Percentiles rank a stretch among this genome's conserved stretches.
Conservation (phyloP, 1,140 invertebrate species). For the Pogonognathellus flavescens region DNA sequence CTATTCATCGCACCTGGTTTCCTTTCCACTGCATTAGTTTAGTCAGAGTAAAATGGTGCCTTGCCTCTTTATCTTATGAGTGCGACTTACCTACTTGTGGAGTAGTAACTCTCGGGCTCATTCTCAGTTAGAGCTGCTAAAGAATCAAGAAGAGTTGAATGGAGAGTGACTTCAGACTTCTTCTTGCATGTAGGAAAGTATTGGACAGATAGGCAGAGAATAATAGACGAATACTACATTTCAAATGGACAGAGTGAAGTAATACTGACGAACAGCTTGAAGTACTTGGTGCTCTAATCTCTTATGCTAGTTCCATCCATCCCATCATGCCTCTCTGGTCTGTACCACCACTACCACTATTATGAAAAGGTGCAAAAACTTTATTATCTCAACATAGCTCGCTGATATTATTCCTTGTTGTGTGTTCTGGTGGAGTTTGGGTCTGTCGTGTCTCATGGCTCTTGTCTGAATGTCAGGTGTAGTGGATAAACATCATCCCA, state of each 20-base stretch:
- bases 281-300: no score
- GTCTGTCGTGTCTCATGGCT: constrained; percentile 28
- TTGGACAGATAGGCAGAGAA: no score
- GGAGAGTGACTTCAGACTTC: no score
- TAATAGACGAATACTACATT: no score
- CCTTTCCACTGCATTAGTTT: constrained; percentile 5
- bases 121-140: no score
- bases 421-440: background rate
- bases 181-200: no score
- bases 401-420: constrained; percentile 23
- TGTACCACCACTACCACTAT: background rate
- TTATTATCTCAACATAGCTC: background rate
- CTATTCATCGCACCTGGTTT: constrained; percentile 35
- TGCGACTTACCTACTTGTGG: no score
- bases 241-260: no score
- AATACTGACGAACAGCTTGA: no score
- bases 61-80: background rate
- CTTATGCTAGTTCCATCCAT: no score
- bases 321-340: background rate
- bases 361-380: constrained; percentile 18
- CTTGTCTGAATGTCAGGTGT: constrained; percentile 21
- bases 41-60: background rate
- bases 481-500: background rate
- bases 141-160: no score
- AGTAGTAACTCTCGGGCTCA: no score